A percentile compares a stretch with the other conserved stretches of the same genome.
phyloP scores from a whole-genome alignment of 2,113 vertebrate species.

The Eidolon helvum region DNA sequence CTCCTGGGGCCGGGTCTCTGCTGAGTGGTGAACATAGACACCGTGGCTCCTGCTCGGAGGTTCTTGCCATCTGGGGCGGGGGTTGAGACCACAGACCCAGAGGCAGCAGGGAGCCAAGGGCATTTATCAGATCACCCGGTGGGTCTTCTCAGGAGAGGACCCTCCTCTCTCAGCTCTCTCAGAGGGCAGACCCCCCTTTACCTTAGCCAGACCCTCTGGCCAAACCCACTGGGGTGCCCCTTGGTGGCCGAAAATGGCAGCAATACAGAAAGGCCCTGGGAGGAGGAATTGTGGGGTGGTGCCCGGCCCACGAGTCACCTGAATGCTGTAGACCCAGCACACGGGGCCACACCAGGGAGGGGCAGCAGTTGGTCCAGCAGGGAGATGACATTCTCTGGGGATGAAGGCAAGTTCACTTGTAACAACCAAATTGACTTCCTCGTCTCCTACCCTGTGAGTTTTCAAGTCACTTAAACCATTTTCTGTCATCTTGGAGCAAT shows the following conservation, averaged over 20 bases:
- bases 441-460: neutral
- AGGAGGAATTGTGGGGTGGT: no score
- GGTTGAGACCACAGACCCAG: neutral
- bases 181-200: neutral
- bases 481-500: neutral
- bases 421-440: neutral
- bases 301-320: neutral
- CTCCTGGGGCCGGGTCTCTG: neutral
- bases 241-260: neutral
- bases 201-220: neutral
- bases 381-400: neutral
- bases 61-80: no score
- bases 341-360: neutral
- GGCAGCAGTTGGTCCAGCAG: accelerated
- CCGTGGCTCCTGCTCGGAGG: accelerated
- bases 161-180: neutral
- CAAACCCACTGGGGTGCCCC: accelerated
- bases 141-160: neutral
- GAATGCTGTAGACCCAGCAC: no score
- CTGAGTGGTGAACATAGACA: accelerated
- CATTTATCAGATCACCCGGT: accelerated
- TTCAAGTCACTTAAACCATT: neutral
- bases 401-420: neutral
- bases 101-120: neutral
- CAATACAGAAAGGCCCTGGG: neutral